Evolutionary conservation across 2,888 invertebrate genomes (phyloP), one percentile per base, ranked within the genome.

Genomic region (Lycophotia porphyrea): DNA sequence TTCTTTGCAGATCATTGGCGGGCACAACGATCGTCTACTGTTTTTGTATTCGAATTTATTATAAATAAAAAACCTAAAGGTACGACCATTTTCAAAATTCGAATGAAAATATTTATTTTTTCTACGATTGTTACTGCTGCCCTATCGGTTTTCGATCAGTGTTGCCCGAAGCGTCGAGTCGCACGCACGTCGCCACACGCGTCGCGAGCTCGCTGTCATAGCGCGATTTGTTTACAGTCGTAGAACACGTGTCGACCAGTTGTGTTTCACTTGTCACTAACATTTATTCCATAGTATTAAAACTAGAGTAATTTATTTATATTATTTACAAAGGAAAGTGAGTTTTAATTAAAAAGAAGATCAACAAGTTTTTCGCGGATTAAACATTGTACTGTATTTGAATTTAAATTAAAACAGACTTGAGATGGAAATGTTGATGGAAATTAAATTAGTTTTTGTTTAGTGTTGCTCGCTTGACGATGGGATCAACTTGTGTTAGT

Each of bases 121-220:
- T 89, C 76, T 81, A 80, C 81, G 84, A 88, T 91, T 90, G 89
- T 90, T 87, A 84, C 80, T 79, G 87, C 88, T 84, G 83, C 86
- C 85, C 91, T 93, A 93, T 94, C 91, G 92, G 91, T 92, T 92
- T 94, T 92, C 93, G 92, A 93, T 94, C 94, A 95, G 94, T 94
- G 90, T 88, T 89, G 91, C 91, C 90, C 88, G 92, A 88, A 93
- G 91, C 93, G 90, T 84, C 76, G 91, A 77, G 85, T 78, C 80
- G 93, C 85, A 92, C 94, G 94, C 94, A 94, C 94, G 94, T 80
- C 52, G 74, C 74, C 76, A 76, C n/a, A 81, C 81, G 85, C 89
- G 89, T 87, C 67, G 81, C 84, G 76, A 71, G 85, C 79, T 78
- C 88, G 82, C 78, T 88, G 86, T 88, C 89, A 84, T 82, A 87